These are phyloP conservation scores for Creontiades dilutus DNA, from an alignment of 2,888 invertebrate species.

Conservation along the genomic window DNA sequence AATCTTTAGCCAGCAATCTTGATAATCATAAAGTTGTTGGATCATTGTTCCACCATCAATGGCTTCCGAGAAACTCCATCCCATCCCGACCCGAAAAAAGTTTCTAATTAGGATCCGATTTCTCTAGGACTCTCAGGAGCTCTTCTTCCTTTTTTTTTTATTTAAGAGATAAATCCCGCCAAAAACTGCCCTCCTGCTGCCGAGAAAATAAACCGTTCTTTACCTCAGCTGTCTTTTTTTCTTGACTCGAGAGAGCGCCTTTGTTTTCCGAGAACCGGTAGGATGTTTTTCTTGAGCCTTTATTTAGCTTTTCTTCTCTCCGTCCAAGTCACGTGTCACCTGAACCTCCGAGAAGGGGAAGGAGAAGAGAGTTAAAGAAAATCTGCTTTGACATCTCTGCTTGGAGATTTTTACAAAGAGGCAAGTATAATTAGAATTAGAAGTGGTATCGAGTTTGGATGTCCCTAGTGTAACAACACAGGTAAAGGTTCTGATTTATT, in stretches of 20 bases:
- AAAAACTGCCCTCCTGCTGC: not conserved
- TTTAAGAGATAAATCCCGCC: not conserved
- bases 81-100: not conserved
- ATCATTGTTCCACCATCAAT: too few relatives aligned
- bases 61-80: too few relatives aligned
- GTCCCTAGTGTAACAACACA: too few relatives aligned
- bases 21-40: too few relatives aligned
- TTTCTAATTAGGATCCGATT: conserved; percentile 4
- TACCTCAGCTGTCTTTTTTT: not conserved
- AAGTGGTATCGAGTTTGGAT: too few relatives aligned
- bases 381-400: not conserved
- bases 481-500: too few relatives aligned
- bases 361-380: too few relatives aligned
- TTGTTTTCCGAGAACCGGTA: not conserved
- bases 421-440: too few relatives aligned
- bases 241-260: not conserved
- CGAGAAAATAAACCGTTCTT: not conserved
- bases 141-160: not conserved
- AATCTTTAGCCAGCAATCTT: too few relatives aligned
- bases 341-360: not conserved
- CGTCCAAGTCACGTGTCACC: not conserved
- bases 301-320: not conserved
- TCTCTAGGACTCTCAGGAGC: not conserved
- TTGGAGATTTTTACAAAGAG: not conserved
- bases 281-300: not conserved